Percentiles rank a stretch among this genome's conserved stretches.
These are phyloP conservation scores for Orycteropus afer DNA, from an alignment of 2,113 vertebrate genomes.

Conservation along the genomic window DNA sequence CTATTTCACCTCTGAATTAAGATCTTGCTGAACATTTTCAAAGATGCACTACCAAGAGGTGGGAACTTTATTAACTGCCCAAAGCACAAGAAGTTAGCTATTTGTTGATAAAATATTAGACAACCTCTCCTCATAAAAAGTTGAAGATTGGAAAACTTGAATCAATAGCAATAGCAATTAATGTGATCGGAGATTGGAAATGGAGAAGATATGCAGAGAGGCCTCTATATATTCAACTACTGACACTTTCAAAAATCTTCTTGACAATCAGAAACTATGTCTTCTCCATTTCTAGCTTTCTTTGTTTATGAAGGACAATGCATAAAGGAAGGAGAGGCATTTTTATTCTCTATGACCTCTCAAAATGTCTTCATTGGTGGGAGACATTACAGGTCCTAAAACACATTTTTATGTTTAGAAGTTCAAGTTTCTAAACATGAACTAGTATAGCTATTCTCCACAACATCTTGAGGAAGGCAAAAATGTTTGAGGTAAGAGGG, in stretches of 20 bases:
- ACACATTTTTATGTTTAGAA: background rate
- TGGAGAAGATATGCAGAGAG: background rate
- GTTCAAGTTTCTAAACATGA: background rate
- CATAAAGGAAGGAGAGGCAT: background rate
- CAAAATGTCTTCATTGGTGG: slow-evolving; percentile 24
- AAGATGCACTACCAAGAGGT: background rate
- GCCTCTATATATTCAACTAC: background rate
- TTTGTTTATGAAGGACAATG: slow-evolving; percentile 8
- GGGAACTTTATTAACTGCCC: background rate
- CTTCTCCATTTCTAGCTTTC: background rate
- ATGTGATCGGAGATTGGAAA: background rate
- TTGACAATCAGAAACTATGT: background rate
- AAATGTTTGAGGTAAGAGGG: background rate
- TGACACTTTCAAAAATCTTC: background rate
- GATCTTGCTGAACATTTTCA: background rate
- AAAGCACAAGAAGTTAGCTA: background rate
- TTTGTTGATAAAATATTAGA: background rate
- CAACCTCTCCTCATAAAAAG: background rate
- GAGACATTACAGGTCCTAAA: background rate
- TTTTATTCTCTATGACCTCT: background rate
- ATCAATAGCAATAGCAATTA: background rate
- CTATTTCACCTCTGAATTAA: background rate
- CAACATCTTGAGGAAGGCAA: background rate
- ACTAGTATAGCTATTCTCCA: background rate
- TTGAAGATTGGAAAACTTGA: background rate